phyloP scores from a whole-genome alignment of 2,888 invertebrate species.

The Tyria jacobaeae region DNA sequence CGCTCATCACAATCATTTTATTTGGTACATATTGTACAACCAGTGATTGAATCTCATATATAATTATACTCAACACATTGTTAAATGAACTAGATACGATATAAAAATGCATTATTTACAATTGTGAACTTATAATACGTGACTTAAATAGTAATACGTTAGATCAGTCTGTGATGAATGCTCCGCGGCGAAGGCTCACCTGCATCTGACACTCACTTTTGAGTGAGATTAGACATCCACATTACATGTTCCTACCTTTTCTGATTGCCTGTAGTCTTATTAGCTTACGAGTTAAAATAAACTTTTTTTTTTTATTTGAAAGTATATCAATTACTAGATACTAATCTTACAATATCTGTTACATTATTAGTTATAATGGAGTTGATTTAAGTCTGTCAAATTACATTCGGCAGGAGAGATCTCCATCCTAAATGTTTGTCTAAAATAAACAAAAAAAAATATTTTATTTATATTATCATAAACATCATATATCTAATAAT shows the following conservation, averaged over 20 bases:
- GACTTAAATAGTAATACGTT: slow-evolving; percentile 48
- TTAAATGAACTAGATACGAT: slow-evolving; percentile 21
- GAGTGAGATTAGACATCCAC: background rate
- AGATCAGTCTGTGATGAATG: slow-evolving; percentile 32
- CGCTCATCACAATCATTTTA: slow-evolving; percentile 38
- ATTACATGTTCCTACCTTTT: background rate
- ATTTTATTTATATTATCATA: too few relatives aligned
- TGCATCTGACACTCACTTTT: too few relatives aligned
- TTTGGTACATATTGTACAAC: slow-evolving; percentile 29
- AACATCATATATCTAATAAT: too few relatives aligned
- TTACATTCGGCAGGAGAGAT: too few relatives aligned
- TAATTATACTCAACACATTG: slow-evolving; percentile 42
- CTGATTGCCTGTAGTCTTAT: background rate
- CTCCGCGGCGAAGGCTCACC: background rate
- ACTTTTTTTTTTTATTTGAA: too few relatives aligned
- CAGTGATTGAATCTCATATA: slow-evolving; percentile 21
- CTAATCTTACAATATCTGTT: too few relatives aligned
- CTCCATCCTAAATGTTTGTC: too few relatives aligned
- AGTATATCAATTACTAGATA: too few relatives aligned
- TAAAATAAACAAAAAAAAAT: too few relatives aligned
- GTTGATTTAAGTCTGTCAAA: too few relatives aligned
- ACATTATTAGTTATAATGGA: too few relatives aligned
- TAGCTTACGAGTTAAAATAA: too few relatives aligned
- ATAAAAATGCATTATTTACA: slow-evolving; percentile 44
- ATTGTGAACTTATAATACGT: slow-evolving; percentile 25